Base-by-base conservation (phyloP, 2,113 vertebrate species). In the Dendrocopos noguchii region DNA sequence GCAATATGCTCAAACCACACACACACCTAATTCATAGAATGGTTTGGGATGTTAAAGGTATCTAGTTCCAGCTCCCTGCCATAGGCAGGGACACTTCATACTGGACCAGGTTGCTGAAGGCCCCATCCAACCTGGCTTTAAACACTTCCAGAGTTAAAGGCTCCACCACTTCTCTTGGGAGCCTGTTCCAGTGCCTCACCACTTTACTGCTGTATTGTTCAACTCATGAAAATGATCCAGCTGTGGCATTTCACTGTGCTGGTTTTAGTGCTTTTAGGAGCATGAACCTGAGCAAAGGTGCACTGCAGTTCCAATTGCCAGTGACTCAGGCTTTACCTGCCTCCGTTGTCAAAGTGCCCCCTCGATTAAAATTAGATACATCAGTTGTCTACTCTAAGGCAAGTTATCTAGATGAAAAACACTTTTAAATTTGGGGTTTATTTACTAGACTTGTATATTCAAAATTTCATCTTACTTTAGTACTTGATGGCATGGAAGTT, bases 301-400 rank as follows among this genome's bases (percentile, higher is more conserved):
- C 36, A 2, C 0, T 42, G 34, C 15, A 15, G 15, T 46, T 36
- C 36, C 39, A 9, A 42, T 64, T 34, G 61, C 39, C 31, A 9
- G 10, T 2, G 2, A 46, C n/a, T 73, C 29, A 2, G 8, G 46
- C 80, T 72, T 21, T 19, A 81, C 39, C 14, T 33, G 55, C 9
- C 50, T 39, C 12, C 25, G 5, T 36, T 44, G 61, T n/a, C 42
- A 24, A 8, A 42, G 6, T 42, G 34, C 15, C 15, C n/a, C 29
- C 3, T 12, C 0, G 3, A 24, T 5, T 78, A 20, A 55, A 2
- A 15, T 53, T n/a, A 67, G 42, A 61, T 27, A 14, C 4, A 4
- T 10, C 5, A 46, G 19, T 15, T 90, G 16, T 27, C 50, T 36
- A 19, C 20, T 15, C 2, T 1, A 1, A 78, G 31, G 53, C 1